Evolutionary conservation across 2,888 invertebrate genomes (phyloP).

Genomic region (Thalpophila matura): DNA sequence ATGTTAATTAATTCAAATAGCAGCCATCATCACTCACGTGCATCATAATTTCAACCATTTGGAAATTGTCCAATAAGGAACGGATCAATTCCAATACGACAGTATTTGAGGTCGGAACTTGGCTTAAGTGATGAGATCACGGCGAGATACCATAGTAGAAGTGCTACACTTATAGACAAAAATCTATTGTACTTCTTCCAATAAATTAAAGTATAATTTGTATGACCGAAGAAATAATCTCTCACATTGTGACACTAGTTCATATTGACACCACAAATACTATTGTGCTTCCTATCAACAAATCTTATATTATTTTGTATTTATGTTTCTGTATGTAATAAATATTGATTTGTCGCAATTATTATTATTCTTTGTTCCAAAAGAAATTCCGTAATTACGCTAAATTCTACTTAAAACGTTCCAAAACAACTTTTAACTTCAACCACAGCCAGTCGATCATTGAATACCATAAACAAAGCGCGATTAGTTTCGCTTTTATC

Average conservation of each 20-base stretch:
- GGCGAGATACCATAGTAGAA: not conserved
- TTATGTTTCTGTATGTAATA: too few species aligned
- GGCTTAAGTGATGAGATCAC: slow-evolving; percentile 13
- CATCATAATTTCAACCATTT: slow-evolving; percentile 52
- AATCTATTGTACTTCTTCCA: too few species aligned
- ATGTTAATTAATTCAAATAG: slow-evolving; percentile 34
- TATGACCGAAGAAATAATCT: too few species aligned
- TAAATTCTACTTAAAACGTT: not conserved
- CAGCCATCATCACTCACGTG: slow-evolving; percentile 43
- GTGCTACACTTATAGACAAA: too few species aligned
- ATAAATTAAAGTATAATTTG: too few species aligned
- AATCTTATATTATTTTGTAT: too few species aligned
- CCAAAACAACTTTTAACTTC: slow-evolving; percentile 13
- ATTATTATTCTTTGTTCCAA: too few species aligned
- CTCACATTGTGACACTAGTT: too few species aligned
- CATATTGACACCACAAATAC: too few species aligned
- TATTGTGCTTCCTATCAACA: too few species aligned
- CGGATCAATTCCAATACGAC: slow-evolving; percentile 39
- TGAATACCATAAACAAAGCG: slow-evolving; percentile 41
- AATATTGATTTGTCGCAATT: too few species aligned
- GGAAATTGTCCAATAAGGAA: slow-evolving; percentile 58
- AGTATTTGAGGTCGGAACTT: slow-evolving; percentile 31
- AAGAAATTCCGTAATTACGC: not conserved
- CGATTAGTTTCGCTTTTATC: slow-evolving; percentile 49
- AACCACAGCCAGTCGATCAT: slow-evolving; percentile 16